Evolutionary conservation across 2,113 vertebrate species (phyloP).

Genomic region (Gyps fulvus): DNA sequence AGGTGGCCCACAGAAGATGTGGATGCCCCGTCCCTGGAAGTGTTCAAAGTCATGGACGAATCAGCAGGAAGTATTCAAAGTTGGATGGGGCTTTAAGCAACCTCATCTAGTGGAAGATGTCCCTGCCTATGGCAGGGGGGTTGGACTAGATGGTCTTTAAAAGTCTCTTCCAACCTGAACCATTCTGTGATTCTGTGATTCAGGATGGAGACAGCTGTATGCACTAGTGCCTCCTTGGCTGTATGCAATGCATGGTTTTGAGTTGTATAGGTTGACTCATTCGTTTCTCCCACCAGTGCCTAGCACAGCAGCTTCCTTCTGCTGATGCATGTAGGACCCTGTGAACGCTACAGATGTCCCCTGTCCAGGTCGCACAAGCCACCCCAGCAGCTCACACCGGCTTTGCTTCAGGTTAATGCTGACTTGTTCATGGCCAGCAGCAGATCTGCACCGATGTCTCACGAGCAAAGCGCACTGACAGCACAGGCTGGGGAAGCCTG

Average conservation of each 20-base stretch:
- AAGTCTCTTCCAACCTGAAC: neutral
- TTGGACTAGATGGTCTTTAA: neutral
- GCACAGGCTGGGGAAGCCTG: neutral
- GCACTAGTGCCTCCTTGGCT: neutral
- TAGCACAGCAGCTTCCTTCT: neutral
- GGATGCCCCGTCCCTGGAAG: neutral
- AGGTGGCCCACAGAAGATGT: neutral
- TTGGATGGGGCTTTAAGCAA: neutral
- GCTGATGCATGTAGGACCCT: neutral
- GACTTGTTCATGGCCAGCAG: accelerated
- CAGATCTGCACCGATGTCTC: accelerated
- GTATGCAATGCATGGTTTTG: neutral
- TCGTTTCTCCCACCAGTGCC: neutral
- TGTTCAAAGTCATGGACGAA: neutral
- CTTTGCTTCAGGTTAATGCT: neutral
- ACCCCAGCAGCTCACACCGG: neutral
- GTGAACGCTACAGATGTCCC: neutral
- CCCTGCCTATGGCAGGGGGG: neutral
- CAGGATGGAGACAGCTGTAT: neutral
- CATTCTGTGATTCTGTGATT: neutral
- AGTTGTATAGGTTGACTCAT: neutral
- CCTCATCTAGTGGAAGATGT: neutral
- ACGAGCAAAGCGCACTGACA: neutral
- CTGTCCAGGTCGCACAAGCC: neutral
- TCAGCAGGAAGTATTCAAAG: neutral